phyloP scores from a whole-genome alignment of 2,888 invertebrate species.

The Pseudolycoriella hygida region DNA sequence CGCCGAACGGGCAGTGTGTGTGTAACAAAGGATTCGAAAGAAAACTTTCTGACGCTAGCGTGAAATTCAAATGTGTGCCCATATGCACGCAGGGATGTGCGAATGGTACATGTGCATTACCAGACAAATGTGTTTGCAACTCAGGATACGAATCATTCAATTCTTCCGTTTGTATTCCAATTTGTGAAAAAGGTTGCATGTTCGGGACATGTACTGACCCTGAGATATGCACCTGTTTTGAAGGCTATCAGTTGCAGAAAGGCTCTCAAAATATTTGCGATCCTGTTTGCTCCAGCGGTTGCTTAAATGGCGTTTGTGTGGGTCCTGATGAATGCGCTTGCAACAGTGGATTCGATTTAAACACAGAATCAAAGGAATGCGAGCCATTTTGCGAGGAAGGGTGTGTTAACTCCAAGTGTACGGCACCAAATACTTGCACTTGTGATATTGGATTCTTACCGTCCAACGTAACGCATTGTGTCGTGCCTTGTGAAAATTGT shows the following conservation, averaged over 20 bases:
- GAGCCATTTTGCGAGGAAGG: no score
- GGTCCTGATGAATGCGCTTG: neutral
- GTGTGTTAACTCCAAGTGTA: no score
- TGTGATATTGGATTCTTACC: no score
- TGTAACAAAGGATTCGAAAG: conserved; percentile 1
- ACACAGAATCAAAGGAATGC: neutral
- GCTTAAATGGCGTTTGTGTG: neutral
- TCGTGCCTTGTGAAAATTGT: no score
- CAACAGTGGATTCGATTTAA: neutral
- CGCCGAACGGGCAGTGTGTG: neutral
- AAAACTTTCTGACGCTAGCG: neutral
- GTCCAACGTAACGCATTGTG: no score
- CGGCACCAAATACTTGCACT: no score
- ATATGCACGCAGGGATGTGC: neutral
- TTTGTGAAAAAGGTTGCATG: neutral
- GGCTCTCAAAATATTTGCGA: no score
- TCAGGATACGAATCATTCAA: neutral
- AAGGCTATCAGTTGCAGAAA: no score
- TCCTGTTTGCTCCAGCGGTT: neutral
- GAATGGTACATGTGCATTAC: neutral
- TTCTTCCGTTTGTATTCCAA: neutral
- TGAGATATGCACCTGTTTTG: neutral
- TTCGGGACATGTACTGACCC: conserved; percentile 1
- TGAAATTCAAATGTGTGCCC: neutral
- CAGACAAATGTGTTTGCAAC: conserved; percentile 2